Evolutionary conservation across 92 coral and sea anemone genomes (phyloP).

Genomic region (Paramuricea clavata): DNA sequence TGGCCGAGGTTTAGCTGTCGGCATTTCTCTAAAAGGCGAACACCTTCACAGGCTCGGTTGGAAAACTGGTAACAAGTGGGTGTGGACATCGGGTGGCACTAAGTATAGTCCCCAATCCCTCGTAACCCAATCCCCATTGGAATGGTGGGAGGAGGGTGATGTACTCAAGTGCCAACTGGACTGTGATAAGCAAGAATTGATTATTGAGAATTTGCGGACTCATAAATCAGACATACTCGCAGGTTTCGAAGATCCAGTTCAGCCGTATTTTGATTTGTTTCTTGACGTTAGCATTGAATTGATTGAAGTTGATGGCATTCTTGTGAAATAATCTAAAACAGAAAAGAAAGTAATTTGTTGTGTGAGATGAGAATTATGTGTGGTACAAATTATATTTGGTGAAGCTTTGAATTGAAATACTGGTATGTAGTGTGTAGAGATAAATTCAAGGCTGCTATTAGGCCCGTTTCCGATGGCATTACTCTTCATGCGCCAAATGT

Average conservation of each 20-base stretch:
- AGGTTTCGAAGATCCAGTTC: slow-evolving; percentile 43
- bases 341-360: neutral
- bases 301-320: slow-evolving; percentile 35
- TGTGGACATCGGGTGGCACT: slow-evolving; percentile 51
- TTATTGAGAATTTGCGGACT: slow-evolving; percentile 35
- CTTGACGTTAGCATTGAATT: slow-evolving; percentile 43
- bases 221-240: slow-evolving; percentile 11
- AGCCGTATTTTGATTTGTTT: slow-evolving; percentile 45
- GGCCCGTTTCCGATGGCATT: too few relatives aligned
- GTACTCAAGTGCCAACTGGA: slow-evolving; percentile 36
- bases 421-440: neutral
- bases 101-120: slow-evolving; percentile 43
- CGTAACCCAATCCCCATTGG: slow-evolving; percentile 39
- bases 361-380: neutral
- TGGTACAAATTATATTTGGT: neutral
- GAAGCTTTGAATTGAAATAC: neutral
- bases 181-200: slow-evolving; percentile 47
- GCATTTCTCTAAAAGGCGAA: slow-evolving; percentile 35
- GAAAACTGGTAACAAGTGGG: slow-evolving; percentile 54
- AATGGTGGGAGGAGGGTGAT: slow-evolving; percentile 51
- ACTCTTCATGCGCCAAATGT: too few relatives aligned
- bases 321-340: neutral
- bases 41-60: slow-evolving; percentile 23
- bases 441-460: too few relatives aligned
- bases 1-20: slow-evolving; percentile 42